Conservation (phyloP, 1,140 invertebrate species). For the Manduca sexta region DNA sequence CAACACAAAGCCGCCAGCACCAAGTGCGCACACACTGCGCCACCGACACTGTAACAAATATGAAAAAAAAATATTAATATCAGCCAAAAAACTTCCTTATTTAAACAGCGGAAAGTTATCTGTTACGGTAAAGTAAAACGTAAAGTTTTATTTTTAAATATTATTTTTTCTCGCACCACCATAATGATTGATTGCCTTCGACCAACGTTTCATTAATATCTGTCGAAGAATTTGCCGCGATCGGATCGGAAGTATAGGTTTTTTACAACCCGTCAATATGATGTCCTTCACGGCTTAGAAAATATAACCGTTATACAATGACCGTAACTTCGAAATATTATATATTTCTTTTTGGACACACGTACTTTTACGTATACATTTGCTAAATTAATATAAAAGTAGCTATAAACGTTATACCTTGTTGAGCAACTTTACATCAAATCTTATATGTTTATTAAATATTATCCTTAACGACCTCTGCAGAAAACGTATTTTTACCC, state of each 20-base stretch:
- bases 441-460: no score
- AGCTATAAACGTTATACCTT: no score
- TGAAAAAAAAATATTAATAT: conserved; percentile 18
- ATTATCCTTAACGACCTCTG: no score
- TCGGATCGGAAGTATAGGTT: conserved; percentile 28
- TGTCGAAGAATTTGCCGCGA: conserved; percentile 42
- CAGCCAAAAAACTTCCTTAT: background rate
- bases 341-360: no score
- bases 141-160: conserved; percentile 23
- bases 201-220: conserved; percentile 56
- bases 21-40: conserved; percentile 78
- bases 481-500: no score
- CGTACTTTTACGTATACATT: no score
- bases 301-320: background rate
- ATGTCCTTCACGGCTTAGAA: conserved; percentile 5
- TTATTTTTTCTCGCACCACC: conserved; percentile 14
- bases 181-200: conserved; percentile 48
- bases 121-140: background rate
- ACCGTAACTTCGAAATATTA: no score
- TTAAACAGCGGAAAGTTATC: conserved; percentile 6
- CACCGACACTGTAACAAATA: conserved; percentile 77
- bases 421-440: no score
- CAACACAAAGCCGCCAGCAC: conserved; percentile 72
- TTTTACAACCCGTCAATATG: conserved; percentile 19
- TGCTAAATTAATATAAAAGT: no score